A percentile compares a stretch with the other conserved stretches of the same genome.
Conservation (phyloP, 1,140 invertebrate species). For the Pinna nobilis region DNA sequence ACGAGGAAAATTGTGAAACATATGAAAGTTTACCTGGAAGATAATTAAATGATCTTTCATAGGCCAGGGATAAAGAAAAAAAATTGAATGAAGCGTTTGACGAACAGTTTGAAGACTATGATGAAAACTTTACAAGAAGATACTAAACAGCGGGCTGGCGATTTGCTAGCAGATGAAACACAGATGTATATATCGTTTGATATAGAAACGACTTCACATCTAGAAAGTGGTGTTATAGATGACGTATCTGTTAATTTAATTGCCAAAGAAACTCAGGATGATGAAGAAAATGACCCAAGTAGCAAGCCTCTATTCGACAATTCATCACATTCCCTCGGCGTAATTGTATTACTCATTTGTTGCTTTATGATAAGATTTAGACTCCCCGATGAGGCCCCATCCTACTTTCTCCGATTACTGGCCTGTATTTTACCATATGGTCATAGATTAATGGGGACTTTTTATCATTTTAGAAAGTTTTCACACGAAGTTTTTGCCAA, state of each 20-base stretch:
- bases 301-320: background rate
- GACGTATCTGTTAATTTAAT: background rate
- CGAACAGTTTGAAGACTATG: background rate
- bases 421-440: constrained; percentile 10
- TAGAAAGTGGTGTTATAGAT: background rate
- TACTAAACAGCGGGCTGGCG: background rate
- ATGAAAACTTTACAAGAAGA: background rate
- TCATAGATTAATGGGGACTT: constrained; percentile 4
- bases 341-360: constrained; percentile 13
- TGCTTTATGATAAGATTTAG: constrained; percentile 24
- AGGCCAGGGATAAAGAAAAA: background rate
- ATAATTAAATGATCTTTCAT: background rate
- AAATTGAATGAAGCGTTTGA: background rate
- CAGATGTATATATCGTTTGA: background rate
- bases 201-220: background rate
- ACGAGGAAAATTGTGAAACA: no score
- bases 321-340: constrained; percentile 7
- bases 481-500: background rate
- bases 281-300: background rate
- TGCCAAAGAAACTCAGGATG: background rate
- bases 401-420: constrained; percentile 4
- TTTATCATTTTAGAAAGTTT: constrained; percentile 7
- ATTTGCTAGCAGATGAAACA: constrained; percentile 1
- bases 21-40: background rate
- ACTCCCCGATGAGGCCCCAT: constrained; percentile 14